Conservation (phyloP, 2,888 invertebrate genomes). For the Incurvaria masculella region DNA sequence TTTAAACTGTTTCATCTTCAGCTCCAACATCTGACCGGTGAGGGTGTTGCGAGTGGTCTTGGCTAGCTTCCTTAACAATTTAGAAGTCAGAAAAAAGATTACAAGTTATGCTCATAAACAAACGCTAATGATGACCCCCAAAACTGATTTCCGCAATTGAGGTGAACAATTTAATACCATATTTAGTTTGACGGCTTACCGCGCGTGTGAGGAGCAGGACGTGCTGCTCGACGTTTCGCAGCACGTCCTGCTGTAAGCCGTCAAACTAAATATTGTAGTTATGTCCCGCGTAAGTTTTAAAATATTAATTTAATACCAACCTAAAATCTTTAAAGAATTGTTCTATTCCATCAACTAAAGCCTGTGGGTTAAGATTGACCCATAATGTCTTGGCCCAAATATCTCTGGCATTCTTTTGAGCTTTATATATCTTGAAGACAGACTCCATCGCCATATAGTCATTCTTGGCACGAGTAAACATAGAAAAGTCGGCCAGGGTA, state of each 20-base stretch:
- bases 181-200: no score
- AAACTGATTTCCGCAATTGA: not conserved
- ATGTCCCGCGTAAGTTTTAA: no score
- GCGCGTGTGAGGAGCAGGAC: no score
- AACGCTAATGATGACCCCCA: not conserved
- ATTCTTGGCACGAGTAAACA: constrained; percentile 60
- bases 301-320: no score
- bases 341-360: constrained; percentile 83
- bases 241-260: not conserved
- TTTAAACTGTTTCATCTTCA: constrained; percentile 87
- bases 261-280: no score
- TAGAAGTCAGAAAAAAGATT: constrained; percentile 4
- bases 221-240: not conserved
- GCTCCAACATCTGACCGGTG: constrained; percentile 68
- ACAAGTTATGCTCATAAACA: not conserved
- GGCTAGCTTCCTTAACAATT: constrained; percentile 60
- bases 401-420: constrained; percentile 74
- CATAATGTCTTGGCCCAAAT: constrained; percentile 85
- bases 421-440: constrained; percentile 74
- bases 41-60: constrained; percentile 56
- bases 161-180: not conserved
- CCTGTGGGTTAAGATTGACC: constrained; percentile 82
- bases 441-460: constrained; percentile 66
- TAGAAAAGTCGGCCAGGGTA: constrained; percentile 78
- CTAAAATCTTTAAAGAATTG: constrained; percentile 74